Conservation (phyloP, 2,888 invertebrate species). For the Hedya salicella region DNA sequence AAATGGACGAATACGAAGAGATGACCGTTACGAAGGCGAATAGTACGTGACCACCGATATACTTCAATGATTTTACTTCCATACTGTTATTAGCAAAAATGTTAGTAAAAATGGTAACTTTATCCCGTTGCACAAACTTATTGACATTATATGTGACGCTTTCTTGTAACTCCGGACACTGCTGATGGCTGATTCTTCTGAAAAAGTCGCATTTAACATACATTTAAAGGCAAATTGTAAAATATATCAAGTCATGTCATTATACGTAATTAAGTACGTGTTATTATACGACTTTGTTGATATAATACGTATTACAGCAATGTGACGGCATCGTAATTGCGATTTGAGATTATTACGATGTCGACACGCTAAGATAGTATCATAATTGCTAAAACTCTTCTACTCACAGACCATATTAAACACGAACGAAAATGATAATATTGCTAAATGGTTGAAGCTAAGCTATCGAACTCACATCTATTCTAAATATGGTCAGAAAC, state of each 20-base stretch:
- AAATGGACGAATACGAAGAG: conserved; percentile 62
- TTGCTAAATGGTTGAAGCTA: conserved; percentile 30
- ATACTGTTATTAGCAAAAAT: conserved; percentile 57
- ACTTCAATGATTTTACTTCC: conserved; percentile 58
- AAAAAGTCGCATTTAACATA: no score
- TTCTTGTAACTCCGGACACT: background rate
- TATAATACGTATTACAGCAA: conserved; percentile 49
- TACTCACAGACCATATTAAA: conserved; percentile 51
- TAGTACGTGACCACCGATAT: conserved; percentile 70
- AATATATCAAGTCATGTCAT: conserved; percentile 54
- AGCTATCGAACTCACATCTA: conserved; percentile 5
- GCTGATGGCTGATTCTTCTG: no score
- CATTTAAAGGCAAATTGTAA: conserved; percentile 33
- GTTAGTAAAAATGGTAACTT: conserved; percentile 51
- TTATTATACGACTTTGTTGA: conserved; percentile 46
- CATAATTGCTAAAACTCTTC: conserved; percentile 63
- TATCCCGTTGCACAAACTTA: conserved; percentile 31
- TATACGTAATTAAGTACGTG: conserved; percentile 50
- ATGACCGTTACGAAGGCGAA: conserved; percentile 72
- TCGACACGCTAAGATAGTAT: conserved; percentile 63
- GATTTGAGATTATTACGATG: conserved; percentile 65
- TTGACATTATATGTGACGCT: background rate
- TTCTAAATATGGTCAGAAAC: conserved; percentile 49
- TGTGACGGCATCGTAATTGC: conserved; percentile 61
- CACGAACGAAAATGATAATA: background rate